These are phyloP conservation scores for Limenitis camilla DNA, from an alignment of 2,888 invertebrate species.

Conservation along the genomic window DNA sequence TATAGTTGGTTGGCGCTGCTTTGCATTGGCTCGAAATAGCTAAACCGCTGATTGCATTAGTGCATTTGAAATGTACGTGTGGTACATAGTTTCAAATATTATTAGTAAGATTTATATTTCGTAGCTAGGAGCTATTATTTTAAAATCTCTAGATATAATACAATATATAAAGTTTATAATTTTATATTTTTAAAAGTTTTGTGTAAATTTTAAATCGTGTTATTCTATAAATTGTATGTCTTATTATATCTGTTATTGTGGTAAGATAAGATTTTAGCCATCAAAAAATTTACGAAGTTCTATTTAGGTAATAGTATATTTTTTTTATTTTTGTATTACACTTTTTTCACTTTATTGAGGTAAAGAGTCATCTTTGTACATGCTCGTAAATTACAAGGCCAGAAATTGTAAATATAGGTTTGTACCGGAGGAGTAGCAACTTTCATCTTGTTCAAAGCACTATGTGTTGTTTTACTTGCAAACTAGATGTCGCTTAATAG, in stretches of 20 bases:
- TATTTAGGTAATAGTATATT: too few species aligned
- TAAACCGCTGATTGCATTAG: constrained; percentile 29
- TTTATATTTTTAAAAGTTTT: too few species aligned
- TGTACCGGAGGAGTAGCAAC: too few species aligned
- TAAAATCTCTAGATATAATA: too few species aligned
- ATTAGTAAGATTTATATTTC: background rate
- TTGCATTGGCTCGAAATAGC: constrained; percentile 37
- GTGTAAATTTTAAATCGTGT: too few species aligned
- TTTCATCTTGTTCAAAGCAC: background rate
- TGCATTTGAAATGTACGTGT: constrained; percentile 9
- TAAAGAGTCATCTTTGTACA: background rate
- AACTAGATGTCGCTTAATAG: constrained; percentile 9
- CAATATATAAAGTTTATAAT: too few species aligned
- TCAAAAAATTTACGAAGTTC: too few species aligned
- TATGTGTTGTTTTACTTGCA: background rate
- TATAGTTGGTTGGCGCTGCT: constrained; percentile 29
- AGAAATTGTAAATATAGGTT: too few species aligned
- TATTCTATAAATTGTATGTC: too few species aligned
- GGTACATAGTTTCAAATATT: background rate
- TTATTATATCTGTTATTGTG: too few species aligned
- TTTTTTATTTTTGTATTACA: background rate
- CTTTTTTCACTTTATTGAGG: background rate
- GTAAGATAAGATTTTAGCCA: too few species aligned
- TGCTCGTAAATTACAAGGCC: too few species aligned
- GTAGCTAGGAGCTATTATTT: background rate